Percentiles rank a stretch among this genome's conserved stretches.
phyloP scores from a whole-genome alignment of 2,113 vertebrate genomes.

The Mesitornis unicolor region DNA sequence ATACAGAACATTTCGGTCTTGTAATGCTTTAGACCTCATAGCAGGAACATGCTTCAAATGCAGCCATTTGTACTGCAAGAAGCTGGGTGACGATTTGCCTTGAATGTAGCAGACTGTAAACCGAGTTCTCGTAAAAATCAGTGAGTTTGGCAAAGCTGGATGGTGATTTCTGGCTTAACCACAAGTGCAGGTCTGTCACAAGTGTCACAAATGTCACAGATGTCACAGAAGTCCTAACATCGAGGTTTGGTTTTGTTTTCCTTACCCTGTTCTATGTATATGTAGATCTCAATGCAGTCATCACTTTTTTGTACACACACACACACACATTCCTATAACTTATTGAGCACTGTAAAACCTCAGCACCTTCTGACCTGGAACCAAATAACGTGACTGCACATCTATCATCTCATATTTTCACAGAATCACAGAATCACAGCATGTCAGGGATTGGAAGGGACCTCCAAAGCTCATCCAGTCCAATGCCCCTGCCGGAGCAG shows the following conservation, averaged over 20 bases:
- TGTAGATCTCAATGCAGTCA: background rate
- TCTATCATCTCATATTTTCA: rapidly evolving
- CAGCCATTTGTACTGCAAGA: conserved; percentile 44
- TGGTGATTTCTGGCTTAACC: background rate
- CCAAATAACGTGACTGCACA: background rate
- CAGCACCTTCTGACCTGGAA: background rate
- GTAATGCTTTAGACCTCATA: conserved; percentile 49
- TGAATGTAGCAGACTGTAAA: conserved; percentile 47
- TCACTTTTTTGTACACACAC: background rate
- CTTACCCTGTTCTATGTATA: background rate
- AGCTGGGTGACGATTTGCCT: conserved; percentile 40
- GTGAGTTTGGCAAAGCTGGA: background rate
- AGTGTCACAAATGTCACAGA: too few relatives aligned
- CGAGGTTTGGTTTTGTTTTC: background rate
- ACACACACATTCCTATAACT: background rate
- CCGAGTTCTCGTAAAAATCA: conserved; percentile 48
- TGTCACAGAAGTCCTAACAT: background rate
- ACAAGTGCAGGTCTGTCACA: background rate
- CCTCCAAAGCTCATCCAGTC: too few relatives aligned
- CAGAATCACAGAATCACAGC: too few relatives aligned
- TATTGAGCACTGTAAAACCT: background rate
- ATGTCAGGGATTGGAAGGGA: too few relatives aligned
- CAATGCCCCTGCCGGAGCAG: too few relatives aligned
- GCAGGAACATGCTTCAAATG: conserved; percentile 47
- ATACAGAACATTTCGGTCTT: conserved; percentile 53